Conservation (phyloP, 1,140 invertebrate genomes). For the Cataglyphis hispanica region DNA sequence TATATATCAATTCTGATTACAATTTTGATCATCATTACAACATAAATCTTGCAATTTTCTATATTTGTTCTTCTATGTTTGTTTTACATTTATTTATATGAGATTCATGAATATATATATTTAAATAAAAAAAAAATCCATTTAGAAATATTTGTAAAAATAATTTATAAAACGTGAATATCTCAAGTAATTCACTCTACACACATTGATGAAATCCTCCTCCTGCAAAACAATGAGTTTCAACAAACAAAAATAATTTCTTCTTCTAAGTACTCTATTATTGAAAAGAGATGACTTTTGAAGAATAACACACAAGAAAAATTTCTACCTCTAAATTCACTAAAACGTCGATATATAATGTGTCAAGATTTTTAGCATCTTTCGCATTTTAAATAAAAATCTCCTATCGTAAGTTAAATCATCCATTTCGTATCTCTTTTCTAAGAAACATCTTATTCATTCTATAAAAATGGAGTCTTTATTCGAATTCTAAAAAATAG, state of each 20-base stretch:
- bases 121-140: not conserved
- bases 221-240: not conserved
- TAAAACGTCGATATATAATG: conserved; percentile 18
- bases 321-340: not conserved
- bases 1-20: not conserved
- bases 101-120: not conserved
- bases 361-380: not conserved
- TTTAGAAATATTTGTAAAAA: not conserved
- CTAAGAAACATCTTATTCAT: conserved; percentile 7
- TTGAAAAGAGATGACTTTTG: not conserved
- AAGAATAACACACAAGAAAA: conserved; percentile 5
- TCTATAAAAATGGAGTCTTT: conserved; percentile 19
- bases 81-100: not conserved
- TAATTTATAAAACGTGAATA: conserved; percentile 13
- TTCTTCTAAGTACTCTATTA: conserved; percentile 18
- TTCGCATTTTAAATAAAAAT: not conserved
- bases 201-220: not conserved
- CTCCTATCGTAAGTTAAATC: not conserved
- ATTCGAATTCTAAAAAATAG: conserved; percentile 5
- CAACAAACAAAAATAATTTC: conserved; percentile 8
- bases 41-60: not conserved
- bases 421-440: not conserved
- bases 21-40: conserved; percentile 7
- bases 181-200: conserved; percentile 28
- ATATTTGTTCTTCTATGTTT: not conserved